Conservation (phyloP, 2,797 vertebrate genomes). For the Urosaurus nigricauda region DNA sequence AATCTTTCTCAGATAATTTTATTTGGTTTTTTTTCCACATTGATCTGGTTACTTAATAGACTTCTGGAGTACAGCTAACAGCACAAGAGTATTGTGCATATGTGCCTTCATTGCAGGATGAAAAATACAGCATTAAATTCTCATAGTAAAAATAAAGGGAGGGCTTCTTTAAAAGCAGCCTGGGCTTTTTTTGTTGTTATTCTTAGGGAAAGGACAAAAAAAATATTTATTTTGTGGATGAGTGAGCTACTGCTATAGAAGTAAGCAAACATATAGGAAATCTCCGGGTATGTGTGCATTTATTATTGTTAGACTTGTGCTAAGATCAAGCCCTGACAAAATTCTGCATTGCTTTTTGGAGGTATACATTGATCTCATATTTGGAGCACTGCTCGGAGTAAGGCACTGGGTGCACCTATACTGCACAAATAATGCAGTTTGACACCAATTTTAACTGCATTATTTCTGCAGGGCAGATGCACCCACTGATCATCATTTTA, state of each 20-base stretch:
- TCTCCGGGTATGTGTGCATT: not conserved
- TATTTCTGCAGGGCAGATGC: no score
- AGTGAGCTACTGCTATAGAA: not conserved
- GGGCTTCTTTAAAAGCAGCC: not conserved
- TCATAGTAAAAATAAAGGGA: not conserved
- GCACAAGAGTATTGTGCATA: not conserved
- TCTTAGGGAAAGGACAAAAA: not conserved
- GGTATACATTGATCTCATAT: no score
- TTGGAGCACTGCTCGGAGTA: no score
- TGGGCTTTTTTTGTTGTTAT: not conserved
- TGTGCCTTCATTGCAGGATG: not conserved
- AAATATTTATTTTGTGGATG: not conserved
- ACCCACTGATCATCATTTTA: no score
- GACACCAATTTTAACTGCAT: no score
- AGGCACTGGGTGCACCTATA: no score
- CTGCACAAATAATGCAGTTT: no score
- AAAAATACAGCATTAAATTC: not conserved
- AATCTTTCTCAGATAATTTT: not conserved
- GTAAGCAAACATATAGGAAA: not conserved
- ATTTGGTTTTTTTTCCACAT: not conserved
- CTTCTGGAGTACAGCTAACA: fast-evolving
- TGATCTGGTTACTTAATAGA: conserved; percentile 15
- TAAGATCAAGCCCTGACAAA: no score
- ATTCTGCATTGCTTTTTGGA: no score
- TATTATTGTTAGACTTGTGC: no score